Base-by-base conservation (phyloP, 2,888 invertebrate species). In the Cryptus viduatorius region DNA sequence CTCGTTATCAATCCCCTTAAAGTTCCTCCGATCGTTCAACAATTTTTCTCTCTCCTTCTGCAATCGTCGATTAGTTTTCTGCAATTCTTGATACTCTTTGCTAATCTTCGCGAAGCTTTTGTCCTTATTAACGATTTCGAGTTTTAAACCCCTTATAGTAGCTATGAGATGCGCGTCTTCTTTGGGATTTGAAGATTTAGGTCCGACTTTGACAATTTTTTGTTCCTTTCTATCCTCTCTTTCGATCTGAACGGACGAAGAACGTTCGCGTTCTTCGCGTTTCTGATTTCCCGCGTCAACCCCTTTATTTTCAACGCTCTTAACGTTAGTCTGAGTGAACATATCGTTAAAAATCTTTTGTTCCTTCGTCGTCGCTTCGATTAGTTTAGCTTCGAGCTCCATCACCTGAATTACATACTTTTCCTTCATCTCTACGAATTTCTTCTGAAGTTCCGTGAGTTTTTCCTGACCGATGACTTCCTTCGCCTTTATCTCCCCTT, bases 131-230 rank as follows among this genome's bases (percentile, higher is more conserved):
- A 96, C 95, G 72, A 97, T 91, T 90, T 97, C 97, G 0, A 96
- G 93, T 91, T 97, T 96, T 90, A 97, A 94, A 2, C 97, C 97
- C 84, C 97, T 95, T 88, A 97, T 97, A 0, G 97, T 97, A 0
- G 97, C 97, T 31, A 97, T 93, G 67, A 97, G 94, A 94, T 97
- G 97, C 46, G 96, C 95, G 87, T 97, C 97, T 89, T 97, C 97
- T 92, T 96, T 97, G 5, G 95, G 91, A 85, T 95, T 93, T 46
- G 93, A 93, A 2, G 90, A 89, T 56, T 93, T 93, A 3, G 89
- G 87, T 5, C 88, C 89, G 8, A 71, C 71, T 72, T 90, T 92
- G 3, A 68, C 59, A 1, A n/a, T 42, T 19, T 83, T 86, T 19
- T 83, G 56, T 31, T 87, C 89, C 82, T 91, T 89, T 46, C 86